Base-by-base conservation (phyloP, 35 echinoderm and acorn worm genomes). In the Heliocidaris erythrogramma region DNA sequence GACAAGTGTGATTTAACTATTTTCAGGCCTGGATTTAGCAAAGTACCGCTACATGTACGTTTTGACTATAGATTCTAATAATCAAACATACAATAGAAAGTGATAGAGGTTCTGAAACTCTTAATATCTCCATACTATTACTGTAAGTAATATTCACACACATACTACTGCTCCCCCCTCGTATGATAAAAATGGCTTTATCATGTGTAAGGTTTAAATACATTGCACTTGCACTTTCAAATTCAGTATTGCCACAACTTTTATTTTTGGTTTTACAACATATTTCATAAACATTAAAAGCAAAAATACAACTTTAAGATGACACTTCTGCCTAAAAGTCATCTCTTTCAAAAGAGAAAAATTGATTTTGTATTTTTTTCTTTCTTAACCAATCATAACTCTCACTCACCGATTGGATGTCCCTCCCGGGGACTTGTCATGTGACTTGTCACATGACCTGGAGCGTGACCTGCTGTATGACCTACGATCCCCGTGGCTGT, bases 391-490 rank as follows among this genome's bases (percentile, higher is more conserved):
- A 52, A 92, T 92, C 91, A 92, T 59, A 92, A 92, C 91, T 89
- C 49, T 29, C 91, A 32, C 29, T 92, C 91, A 92, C 91, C 91
- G 91, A 59, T 16, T 30, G n/a, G 91, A 92, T 48, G 91, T 52
- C 91, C 91, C 91, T 49, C 49, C 49, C 49, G 91, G 91, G 47
- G 91, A 92, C 27, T 48, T 92, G n/a, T 56, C 90, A 42, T 56
- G 94, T 13, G 93, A 91, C 11, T 50, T 32, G 31, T 93, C 91
- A 47, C 48, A 88, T 35, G 94, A 91, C 30, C 94, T 49, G 29
- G 94, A 95, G 31, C 49, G 94, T 27, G 95, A 94, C 30, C 86
- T 32, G 31, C 85, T 90, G 95, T 94, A 94, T 61, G 60, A 56
- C n/a, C n/a, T 27, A 42, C 30, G 24, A 13, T 56, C 47, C 60